These are phyloP conservation scores for Drosophila bifasciata DNA, from an alignment of 1,140 invertebrate species.

Conservation along the genomic window DNA sequence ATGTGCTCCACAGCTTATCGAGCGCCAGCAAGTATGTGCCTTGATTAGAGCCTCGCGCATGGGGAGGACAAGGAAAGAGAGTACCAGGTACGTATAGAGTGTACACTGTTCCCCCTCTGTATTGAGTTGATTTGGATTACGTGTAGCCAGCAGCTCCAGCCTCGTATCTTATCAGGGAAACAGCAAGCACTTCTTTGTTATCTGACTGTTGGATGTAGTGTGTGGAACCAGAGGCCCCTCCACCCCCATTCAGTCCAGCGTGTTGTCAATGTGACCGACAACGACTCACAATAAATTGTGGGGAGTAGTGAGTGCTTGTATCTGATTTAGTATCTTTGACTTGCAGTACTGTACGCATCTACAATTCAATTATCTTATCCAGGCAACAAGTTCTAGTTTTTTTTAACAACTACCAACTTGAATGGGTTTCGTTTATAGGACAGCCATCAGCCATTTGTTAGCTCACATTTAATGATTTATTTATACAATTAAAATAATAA, in stretches of 20 bases:
- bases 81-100: slow-evolving; percentile 1
- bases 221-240: slow-evolving; percentile 4
- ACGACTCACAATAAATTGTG: slow-evolving; percentile 7
- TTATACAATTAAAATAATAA: no score
- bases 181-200: slow-evolving; percentile 38
- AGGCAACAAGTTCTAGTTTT: no score
- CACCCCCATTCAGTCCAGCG: slow-evolving; percentile 14
- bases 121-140: slow-evolving; percentile 37
- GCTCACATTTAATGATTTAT: no score
- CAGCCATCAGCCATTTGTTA: no score
- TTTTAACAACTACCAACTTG: no score
- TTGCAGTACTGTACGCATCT: neutral
- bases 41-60: slow-evolving; percentile 11
- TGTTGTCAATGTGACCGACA: slow-evolving; percentile 52
- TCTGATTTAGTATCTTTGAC: neutral
- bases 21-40: neutral
- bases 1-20: slow-evolving; percentile 23
- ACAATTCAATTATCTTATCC: no score
- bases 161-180: slow-evolving; percentile 38
- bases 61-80: neutral
- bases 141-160: slow-evolving; percentile 19
- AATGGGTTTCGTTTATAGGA: no score
- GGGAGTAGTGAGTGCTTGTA: neutral
- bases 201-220: slow-evolving; percentile 32
- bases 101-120: neutral